Base-by-base conservation (phyloP, 2,797 vertebrate genomes). In the Phalloptychus januarius region DNA sequence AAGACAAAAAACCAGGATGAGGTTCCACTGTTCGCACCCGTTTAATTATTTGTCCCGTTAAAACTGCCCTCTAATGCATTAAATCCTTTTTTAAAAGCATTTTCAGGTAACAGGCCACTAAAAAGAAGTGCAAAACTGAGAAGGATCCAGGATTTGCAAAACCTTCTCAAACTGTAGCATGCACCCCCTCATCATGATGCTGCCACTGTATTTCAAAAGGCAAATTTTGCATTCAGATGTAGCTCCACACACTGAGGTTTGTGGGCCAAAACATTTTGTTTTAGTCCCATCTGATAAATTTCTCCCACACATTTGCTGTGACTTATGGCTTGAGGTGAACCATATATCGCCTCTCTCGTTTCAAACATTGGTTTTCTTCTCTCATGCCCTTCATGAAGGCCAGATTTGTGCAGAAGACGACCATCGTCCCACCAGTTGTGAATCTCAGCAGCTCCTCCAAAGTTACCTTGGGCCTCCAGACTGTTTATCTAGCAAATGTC, bases 1-100 rank as follows among this genome's bases (percentile, higher is more conserved):
- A 78, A 77, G 77, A 75, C 40, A 74, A 42, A 63, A 80, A 79
- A 77, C 74, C 40, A 61, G 79, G 52, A 82, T 25, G 78, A 77
- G n/a, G 33, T 52, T 52, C n/a, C 16, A 12, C 71, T 18, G 65
- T 38, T 25, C 1, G 4, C 38, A 67, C 12, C 20, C 65, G 2
- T 13, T 67, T 23, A 12, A 7, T 63, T 28, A 31, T 40, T 45
- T 7, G 15, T 28, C 10, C 36, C 2, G 2, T 25, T 40, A 40
- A 38, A 40, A 65, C 33, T 4, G 2, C 7, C 20, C 16, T 42
- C n/a, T 2, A 42, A 69, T 12, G 38, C 11, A 69, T n/a, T n/a
- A 25, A 42, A 42, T 10, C 48, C 50, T 52, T 52, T 52, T 50
- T 52, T 11, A 50, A 50, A 2, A 67, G 20, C 20, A 38, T 40